Base-by-base conservation (phyloP, 2,888 invertebrate species). In the Digitonthophagus gazella region DNA sequence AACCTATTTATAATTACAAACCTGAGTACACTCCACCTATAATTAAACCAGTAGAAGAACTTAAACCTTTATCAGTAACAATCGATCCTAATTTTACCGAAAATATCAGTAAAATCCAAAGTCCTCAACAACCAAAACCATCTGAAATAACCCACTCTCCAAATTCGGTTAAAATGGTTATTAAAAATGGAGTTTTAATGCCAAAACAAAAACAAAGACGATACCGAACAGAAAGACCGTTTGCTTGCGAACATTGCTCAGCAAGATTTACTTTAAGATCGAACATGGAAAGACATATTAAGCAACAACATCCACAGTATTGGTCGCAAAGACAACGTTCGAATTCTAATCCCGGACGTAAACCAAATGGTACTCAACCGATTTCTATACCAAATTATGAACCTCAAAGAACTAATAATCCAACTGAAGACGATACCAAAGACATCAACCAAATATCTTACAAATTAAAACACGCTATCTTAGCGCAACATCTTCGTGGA, bases 201-300 rank as follows among this genome's bases (percentile, higher is more conserved):
- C 95, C 95, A 0, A 96, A 96, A 77, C 95, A 95, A 78, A 96
- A 96, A 77, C 96, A 96, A 81, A 84, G 95, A 65, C 88, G 96
- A 57, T 96, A 96, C 79, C 86, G 96, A 70, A 96, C 96, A 16
- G 96, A 96, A 80, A 85, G 96, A 19, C 96, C 96, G 0, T 96
- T 95, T 81, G 91, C 92, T 0, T 97, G 96, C 80, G 93, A 93
- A 69, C 93, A 95, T 78, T 96, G 97, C 81, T 91, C 93, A 0
- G 95, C 96, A 0, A 86, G 93, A 66, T 97, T 97, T 78, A 96
- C 96, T 0, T 84, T 96, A 8, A 87, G 95, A n/a, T 95, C 95
- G 6, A 96, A 97, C 77, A 96, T 96, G 95, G 96, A 96, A 81
- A 87, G 96, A 0, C 97, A 97, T 76, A 93, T 96, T 2, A 96